Conservation (phyloP, 53 echinoderm and acorn worm species). For the Echinometra lucunter region DNA sequence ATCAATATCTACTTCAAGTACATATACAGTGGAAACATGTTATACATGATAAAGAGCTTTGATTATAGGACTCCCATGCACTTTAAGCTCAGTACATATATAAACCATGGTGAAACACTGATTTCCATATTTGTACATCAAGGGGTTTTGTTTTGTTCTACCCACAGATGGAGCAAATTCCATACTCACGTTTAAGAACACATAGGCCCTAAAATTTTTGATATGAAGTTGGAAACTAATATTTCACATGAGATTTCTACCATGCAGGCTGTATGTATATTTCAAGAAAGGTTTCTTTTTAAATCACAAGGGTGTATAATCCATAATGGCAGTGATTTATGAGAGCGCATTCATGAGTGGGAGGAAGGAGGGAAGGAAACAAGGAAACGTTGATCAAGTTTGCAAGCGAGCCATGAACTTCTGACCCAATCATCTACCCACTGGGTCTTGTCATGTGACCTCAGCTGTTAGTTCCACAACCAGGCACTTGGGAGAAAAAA, state of each 20-base stretch:
- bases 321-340: not conserved
- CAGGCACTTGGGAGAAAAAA: not conserved
- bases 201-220: too few species aligned
- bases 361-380: not conserved
- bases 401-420: not conserved
- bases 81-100: too few species aligned
- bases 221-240: not conserved
- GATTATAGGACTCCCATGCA: too few species aligned
- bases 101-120: too few species aligned
- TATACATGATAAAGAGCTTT: too few species aligned
- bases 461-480: not conserved
- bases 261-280: not conserved
- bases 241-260: not conserved
- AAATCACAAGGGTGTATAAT: not conserved
- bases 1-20: too few species aligned
- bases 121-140: too few species aligned
- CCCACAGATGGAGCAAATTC: too few species aligned
- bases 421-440: conserved; percentile 1
- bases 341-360: not conserved
- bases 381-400: not conserved
- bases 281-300: not conserved
- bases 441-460: not conserved
- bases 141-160: too few species aligned
- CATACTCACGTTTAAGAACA: too few species aligned
- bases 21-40: too few species aligned